These are phyloP conservation scores for Lepidochrysops patricia DNA, from an alignment of 2,888 invertebrate genomes.

Conservation along the genomic window DNA sequence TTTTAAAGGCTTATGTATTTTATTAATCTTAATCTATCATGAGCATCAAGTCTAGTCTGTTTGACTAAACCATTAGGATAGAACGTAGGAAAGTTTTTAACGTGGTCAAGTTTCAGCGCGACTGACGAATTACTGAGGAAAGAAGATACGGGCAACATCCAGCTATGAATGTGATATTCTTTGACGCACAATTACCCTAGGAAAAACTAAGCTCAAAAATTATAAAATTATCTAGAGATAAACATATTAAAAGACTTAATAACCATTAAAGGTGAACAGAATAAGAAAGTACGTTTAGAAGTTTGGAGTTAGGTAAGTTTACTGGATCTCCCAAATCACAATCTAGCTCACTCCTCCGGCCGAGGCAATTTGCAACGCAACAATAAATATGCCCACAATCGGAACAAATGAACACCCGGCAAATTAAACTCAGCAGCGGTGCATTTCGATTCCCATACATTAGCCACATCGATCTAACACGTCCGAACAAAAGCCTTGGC, in stretches of 20 bases:
- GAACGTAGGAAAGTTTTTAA: no score
- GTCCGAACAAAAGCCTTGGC: slow-evolving; percentile 58
- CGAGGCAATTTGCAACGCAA: slow-evolving; percentile 45
- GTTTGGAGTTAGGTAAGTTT: background rate
- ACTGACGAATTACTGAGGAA: no score
- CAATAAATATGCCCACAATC: slow-evolving; percentile 68
- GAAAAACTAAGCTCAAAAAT: no score
- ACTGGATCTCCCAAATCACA: background rate
- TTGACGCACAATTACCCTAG: no score
- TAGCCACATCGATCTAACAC: slow-evolving; percentile 68
- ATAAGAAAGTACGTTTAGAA: background rate
- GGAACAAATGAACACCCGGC: slow-evolving; percentile 71
- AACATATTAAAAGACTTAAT: background rate
- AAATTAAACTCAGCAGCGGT: slow-evolving; percentile 58
- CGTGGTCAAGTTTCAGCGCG: no score
- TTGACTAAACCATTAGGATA: no score
- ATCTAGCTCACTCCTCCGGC: slow-evolving; percentile 29
- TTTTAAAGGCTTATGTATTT: no score
- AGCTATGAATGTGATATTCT: no score
- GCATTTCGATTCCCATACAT: slow-evolving; percentile 66
- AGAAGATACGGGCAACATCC: no score
- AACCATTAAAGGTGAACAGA: background rate
- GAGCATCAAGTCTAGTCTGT: no score
- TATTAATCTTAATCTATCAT: no score
- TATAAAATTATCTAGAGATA: no score